Conservation (phyloP, 2,797 vertebrate species). For the Orientallactaga sibirica region DNA sequence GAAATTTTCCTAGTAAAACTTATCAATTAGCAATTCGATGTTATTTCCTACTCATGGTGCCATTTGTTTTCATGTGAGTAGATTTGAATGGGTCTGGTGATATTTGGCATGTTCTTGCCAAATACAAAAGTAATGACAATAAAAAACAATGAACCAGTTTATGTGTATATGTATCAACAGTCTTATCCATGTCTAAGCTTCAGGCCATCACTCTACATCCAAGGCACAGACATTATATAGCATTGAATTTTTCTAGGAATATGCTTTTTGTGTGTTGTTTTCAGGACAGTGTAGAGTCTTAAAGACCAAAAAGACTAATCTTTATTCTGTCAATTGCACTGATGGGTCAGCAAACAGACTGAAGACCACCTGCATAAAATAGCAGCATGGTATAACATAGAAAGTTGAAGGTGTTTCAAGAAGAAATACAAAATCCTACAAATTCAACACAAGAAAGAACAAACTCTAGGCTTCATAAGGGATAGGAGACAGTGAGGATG, state of each 20-base stretch:
- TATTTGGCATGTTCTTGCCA: slow-evolving; percentile 25
- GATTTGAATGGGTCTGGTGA: background rate
- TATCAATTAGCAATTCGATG: slow-evolving; percentile 8
- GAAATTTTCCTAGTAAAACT: slow-evolving; percentile 27
- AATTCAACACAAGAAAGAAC: background rate
- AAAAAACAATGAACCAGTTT: background rate
- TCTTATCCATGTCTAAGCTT: background rate
- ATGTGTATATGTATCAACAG: background rate
- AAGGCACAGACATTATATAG: background rate
- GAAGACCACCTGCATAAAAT: background rate
- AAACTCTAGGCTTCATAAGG: background rate
- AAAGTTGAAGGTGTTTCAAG: slow-evolving; percentile 17
- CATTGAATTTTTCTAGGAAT: slow-evolving; percentile 11
- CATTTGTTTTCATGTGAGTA: background rate
- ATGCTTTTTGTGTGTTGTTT: background rate
- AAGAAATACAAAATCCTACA: slow-evolving; percentile 31
- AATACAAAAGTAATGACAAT: slow-evolving; percentile 2
- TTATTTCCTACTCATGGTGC: background rate
- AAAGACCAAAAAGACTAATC: background rate
- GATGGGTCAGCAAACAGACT: background rate
- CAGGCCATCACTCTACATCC: background rate
- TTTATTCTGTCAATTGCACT: background rate
- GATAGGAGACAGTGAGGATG: background rate
- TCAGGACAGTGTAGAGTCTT: background rate
- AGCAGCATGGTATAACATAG: slow-evolving; percentile 10